Percentiles rank a stretch among this genome's conserved stretches.
Evolutionary conservation across 2,888 invertebrate genomes (phyloP).

Genomic region (Erebia palarica): DNA sequence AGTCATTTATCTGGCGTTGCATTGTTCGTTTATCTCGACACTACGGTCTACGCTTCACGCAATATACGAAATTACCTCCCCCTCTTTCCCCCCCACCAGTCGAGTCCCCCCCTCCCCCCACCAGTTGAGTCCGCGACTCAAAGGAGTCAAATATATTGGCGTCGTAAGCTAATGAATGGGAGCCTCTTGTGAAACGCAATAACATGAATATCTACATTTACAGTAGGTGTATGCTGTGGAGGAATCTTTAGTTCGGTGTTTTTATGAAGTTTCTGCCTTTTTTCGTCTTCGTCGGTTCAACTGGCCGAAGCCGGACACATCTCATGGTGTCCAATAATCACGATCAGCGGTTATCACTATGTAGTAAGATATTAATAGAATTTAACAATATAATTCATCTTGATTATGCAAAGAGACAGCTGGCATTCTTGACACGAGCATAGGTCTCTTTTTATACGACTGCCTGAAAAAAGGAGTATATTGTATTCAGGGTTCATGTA

Average conservation of each 20-base stretch:
- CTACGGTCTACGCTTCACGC: constrained; percentile 11
- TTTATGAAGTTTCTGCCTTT: not conserved
- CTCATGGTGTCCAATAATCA: too few relatives aligned
- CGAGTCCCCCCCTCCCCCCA: constrained; percentile 23
- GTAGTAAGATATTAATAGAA: too few relatives aligned
- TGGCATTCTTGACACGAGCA: too few relatives aligned
- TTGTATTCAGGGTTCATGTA: too few relatives aligned
- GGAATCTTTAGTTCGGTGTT: not conserved
- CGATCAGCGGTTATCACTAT: too few relatives aligned
- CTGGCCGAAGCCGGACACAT: too few relatives aligned
- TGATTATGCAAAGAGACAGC: too few relatives aligned
- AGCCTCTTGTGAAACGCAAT: constrained; percentile 39
- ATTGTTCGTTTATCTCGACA: constrained; percentile 33
- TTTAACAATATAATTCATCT: too few relatives aligned
- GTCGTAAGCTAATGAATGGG: constrained; percentile 48
- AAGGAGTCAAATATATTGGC: constrained; percentile 47
- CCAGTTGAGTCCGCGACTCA: constrained; percentile 38
- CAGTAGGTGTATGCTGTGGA: constrained; percentile 1
- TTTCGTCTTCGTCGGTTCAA: not conserved
- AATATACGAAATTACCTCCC: constrained; percentile 37
- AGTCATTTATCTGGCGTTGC: constrained; percentile 28
- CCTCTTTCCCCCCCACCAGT: constrained; percentile 25
- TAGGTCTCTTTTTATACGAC: too few relatives aligned
- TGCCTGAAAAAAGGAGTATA: too few relatives aligned
- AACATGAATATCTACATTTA: constrained; percentile 28